These are phyloP conservation scores for Philantomba maxwellii DNA, from an alignment of 2,113 vertebrate species.

Conservation along the genomic window DNA sequence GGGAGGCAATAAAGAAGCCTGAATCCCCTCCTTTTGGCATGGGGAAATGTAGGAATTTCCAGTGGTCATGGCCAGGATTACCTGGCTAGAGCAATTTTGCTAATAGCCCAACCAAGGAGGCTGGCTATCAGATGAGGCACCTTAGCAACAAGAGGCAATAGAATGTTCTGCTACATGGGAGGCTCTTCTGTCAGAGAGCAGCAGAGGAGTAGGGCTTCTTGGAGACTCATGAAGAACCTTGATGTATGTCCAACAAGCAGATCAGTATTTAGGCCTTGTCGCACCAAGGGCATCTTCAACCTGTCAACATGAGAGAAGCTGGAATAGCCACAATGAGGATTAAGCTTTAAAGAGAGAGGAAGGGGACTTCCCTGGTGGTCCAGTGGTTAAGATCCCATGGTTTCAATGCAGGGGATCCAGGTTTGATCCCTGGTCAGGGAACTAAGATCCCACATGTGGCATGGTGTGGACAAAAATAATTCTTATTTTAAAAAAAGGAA, in stretches of 20 bases:
- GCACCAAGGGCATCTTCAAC: background rate
- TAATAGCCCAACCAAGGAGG: background rate
- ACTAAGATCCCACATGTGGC: background rate
- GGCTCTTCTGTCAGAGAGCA: background rate
- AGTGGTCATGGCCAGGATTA: background rate
- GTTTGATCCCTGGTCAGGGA: background rate
- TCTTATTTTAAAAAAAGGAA: background rate
- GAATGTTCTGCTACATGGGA: background rate
- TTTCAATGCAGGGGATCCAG: background rate
- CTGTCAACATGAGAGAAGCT: background rate
- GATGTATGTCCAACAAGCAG: background rate
- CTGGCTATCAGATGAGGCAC: background rate
- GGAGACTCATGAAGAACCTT: background rate
- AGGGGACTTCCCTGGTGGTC: background rate
- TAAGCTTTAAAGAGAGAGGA: background rate
- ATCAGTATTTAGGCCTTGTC: background rate
- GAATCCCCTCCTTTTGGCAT: background rate
- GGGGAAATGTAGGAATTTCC: background rate
- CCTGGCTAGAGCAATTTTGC: background rate
- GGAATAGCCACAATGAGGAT: background rate
- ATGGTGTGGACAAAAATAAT: background rate
- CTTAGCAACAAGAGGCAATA: background rate
- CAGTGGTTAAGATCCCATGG: background rate
- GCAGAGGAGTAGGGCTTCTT: background rate
- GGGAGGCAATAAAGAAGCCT: background rate